phyloP scores from a whole-genome alignment of 2,797 vertebrate genomes.

The Malurus splendens region DNA sequence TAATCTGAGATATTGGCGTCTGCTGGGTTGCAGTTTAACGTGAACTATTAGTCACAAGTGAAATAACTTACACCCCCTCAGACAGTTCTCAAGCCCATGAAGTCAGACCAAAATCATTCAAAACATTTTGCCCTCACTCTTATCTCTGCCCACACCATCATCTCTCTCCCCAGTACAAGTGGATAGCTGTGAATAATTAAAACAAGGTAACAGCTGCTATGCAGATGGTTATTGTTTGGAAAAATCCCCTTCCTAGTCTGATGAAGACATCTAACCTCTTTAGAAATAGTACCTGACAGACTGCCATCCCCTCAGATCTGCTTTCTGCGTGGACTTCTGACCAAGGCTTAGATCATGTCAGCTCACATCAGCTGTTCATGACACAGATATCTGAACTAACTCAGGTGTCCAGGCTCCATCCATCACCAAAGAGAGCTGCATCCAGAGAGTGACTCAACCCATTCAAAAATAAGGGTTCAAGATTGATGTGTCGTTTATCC shows the following conservation, averaged over 20 bases:
- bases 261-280: background rate
- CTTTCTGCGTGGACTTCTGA: background rate
- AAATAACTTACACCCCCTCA: background rate
- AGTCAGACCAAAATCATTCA: background rate
- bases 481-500: background rate
- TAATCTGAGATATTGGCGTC: background rate
- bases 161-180: background rate
- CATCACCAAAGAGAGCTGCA: background rate
- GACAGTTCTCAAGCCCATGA: background rate
- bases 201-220: slow-evolving; percentile 1
- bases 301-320: background rate
- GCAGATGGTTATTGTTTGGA: background rate
- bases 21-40: background rate
- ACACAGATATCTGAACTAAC: background rate
- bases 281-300: background rate
- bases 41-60: background rate
- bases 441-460: background rate
- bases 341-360: background rate
- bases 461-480: background rate
- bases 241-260: background rate
- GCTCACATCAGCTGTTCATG: background rate
- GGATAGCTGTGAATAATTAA: background rate
- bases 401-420: background rate
- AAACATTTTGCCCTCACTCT: background rate
- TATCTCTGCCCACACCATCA: background rate